A percentile compares a stretch with the other conserved stretches of the same genome.
Evolutionary conservation across 1,140 invertebrate species (phyloP).

Genomic region (Gonatopus flavifemur): DNA sequence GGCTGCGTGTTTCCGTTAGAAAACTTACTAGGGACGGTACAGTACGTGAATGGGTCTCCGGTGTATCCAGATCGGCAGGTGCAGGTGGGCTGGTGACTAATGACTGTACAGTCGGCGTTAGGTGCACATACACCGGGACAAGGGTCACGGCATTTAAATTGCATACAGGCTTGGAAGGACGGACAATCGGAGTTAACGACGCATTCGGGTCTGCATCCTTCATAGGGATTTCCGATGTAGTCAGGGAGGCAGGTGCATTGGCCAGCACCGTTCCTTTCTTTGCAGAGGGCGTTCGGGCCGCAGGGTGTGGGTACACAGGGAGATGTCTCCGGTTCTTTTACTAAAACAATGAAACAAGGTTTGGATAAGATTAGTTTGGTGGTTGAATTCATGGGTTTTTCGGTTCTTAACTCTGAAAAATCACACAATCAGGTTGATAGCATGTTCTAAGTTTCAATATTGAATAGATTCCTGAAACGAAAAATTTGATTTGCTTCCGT

Average conservation of each 20-base stretch:
- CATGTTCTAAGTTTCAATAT: neutral
- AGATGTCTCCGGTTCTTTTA: constrained; percentile 23
- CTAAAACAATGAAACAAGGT: constrained; percentile 51
- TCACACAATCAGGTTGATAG: neutral
- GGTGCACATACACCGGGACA: constrained; percentile 60
- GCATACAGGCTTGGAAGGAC: constrained; percentile 56
- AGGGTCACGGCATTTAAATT: constrained; percentile 57
- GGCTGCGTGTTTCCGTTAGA: neutral
- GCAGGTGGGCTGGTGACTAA: constrained; percentile 60
- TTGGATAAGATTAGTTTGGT: constrained; percentile 16
- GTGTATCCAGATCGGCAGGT: constrained; percentile 58
- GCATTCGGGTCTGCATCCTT: constrained; percentile 57
- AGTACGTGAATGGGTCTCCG: constrained; percentile 56
- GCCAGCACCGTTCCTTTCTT: constrained; percentile 63
- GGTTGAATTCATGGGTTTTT: neutral
- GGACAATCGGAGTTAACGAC: constrained; percentile 55
- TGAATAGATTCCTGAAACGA: neutral
- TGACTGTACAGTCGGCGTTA: constrained; percentile 61
- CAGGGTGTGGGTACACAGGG: constrained; percentile 58
- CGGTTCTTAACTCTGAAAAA: neutral
- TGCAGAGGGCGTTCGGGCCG: constrained; percentile 68
- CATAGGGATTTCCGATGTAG: constrained; percentile 68
- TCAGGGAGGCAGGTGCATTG: constrained; percentile 69
- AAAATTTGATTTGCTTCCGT: neutral
- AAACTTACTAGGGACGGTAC: constrained; percentile 17